Base-by-base conservation (phyloP, 2,113 vertebrate genomes). In the Ursus arctos region DNA sequence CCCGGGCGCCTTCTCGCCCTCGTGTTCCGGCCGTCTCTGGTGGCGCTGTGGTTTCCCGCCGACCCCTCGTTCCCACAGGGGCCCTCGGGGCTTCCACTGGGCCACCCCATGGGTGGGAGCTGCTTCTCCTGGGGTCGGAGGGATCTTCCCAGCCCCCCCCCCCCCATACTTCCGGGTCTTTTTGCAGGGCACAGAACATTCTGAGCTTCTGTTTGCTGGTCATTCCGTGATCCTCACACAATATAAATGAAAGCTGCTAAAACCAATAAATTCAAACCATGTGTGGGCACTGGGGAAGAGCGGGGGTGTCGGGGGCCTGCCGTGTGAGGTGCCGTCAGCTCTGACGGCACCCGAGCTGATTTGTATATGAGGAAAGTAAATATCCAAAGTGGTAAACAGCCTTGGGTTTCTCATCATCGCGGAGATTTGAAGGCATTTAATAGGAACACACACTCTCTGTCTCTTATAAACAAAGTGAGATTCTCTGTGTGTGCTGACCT, bases 221-320 rank as follows among this genome's bases (percentile, higher is more conserved):
- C 94, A 97, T 95, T 97, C 93, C 31, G 1, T 91, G 94, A 98
- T 97, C 86, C 94, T 97, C 98, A 98, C 97, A 98, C 97, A 97
- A 98, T 98, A 97, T 98, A 99, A 98, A 98, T 98, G 98, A 98
- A 98, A 98, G 94, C 98, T 98, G 97, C 97, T 99, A 98, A 99
- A 98, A 98, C 96, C 96, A 97, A 98, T 98, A 98, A 99, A 99
- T 99, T 95, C 98, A 98, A 99, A 95, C 98, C 98, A 98, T 98
- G 97, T 98, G 98, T 98, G 97, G 96, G 90, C 86, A 95, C 96
- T 36, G 51, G 93, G 97, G 97, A 98, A 96, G 97, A 84, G 88
- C 36, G 33, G 16, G 81, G 91, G 82, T 28, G 93, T 92, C 88
- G 96, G 97, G 97, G 95, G 91, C 88, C 97, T 6, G 26, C 94